Base-by-base conservation (phyloP, 1,140 invertebrate species). In the Chrysopa pallens region DNA sequence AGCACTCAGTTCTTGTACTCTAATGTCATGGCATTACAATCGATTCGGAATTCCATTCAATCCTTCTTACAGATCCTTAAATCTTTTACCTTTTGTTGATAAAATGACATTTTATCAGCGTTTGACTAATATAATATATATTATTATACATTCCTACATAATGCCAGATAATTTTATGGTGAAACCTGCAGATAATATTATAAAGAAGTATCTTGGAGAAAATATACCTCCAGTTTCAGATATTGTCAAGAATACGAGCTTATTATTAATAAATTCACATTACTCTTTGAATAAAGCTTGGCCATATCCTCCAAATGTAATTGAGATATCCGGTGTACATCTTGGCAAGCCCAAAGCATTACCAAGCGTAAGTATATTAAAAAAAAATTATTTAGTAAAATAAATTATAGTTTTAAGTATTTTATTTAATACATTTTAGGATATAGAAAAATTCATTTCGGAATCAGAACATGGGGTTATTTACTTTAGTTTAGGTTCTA, bases 251-350 rank as follows among this genome's bases (percentile, higher is more conserved):
- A 69, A 76, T 37, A 70, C 68, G 2, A 74, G 72, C 46, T 48
- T 80, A 2, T 49, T 79, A 6, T 61, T 84, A 11, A 56, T 74
- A 0, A 80, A 81, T 55, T 68, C 70, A 1, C 73, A 81, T 57
- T 73, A 70, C 49, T 61, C 67, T 8, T 52, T 78, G 5, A 72
- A 67, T 40, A 66, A 68, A 6, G 68, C 72, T 0, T 65, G 64
- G 40, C 64, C 77, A 8, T 54, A 71, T 33, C 64, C 72, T 0
- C 71, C 77, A 0, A 70, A 69, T 43, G 60, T 79, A 2, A 68
- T 79, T 9, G 76, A 81, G 62, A 57, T 82, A 23, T 76, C 73
- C n/a, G 78, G 78, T 2, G 67, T 78, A 47, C 76, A 80, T 49
- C 53, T 55, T 38, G 53, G 71, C 44, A 42, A 42, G 15, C 37